phyloP scores from a whole-genome alignment of 2,888 invertebrate genomes.

The Eupithecia abbreviata region DNA sequence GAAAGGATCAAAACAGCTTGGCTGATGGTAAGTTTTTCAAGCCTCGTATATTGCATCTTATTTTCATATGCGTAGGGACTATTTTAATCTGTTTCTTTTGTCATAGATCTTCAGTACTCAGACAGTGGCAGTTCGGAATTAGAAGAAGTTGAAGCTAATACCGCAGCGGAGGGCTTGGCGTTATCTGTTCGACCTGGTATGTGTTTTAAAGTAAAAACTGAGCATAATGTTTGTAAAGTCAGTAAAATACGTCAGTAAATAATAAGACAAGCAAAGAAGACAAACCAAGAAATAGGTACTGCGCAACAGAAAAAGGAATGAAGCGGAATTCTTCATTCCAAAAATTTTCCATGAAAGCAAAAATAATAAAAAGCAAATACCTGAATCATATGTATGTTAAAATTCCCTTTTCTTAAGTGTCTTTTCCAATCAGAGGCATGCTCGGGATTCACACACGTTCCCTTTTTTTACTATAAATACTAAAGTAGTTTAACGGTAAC shows the following conservation, averaged over 20 bases:
- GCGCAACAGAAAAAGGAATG: too few species aligned
- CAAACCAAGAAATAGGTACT: background rate
- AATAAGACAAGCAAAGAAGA: background rate
- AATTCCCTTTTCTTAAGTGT: background rate
- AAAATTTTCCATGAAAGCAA: background rate
- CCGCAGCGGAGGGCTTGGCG: slow-evolving; percentile 90
- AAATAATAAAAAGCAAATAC: background rate
- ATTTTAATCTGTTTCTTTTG: background rate
- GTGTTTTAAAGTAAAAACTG: slow-evolving; percentile 23
- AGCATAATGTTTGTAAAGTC: background rate
- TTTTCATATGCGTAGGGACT: background rate
- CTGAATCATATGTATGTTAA: too few species aligned
- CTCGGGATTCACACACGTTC: background rate
- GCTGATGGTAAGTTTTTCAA: slow-evolving; percentile 85
- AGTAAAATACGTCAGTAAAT: background rate
- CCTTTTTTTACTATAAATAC: background rate
- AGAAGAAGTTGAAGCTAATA: slow-evolving; percentile 84
- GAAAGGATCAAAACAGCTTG: slow-evolving; percentile 86
- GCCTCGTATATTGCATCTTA: background rate
- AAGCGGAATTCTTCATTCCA: background rate
- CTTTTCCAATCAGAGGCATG: background rate
- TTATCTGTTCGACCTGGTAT: slow-evolving; percentile 75
- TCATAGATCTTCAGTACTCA: slow-evolving; percentile 77
- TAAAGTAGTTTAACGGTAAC: too few species aligned
- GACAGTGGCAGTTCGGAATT: slow-evolving; percentile 80